A percentile compares a stretch with the other conserved stretches of the same genome.
Evolutionary conservation across 2,888 invertebrate species (phyloP).

Genomic region (Ophioninae sp.): DNA sequence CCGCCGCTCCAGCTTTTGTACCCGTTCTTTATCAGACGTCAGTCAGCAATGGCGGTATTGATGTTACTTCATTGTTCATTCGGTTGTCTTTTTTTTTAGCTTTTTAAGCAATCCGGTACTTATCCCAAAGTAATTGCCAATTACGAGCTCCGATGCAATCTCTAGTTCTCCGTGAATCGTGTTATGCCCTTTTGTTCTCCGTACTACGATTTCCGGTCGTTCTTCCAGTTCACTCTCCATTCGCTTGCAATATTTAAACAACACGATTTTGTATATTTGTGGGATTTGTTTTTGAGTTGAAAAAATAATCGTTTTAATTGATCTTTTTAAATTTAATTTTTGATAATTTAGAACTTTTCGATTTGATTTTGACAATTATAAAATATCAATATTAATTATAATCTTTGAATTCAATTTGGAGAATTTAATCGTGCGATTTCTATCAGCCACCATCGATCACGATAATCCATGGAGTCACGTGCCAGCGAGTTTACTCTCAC

Average conservation of each 20-base stretch:
- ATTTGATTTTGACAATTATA: too few relatives aligned
- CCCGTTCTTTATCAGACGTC: not conserved
- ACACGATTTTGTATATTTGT: too few relatives aligned
- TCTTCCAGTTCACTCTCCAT: not conserved
- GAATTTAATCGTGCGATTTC: slow-evolving; percentile 43
- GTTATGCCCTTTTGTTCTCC: not conserved
- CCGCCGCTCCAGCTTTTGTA: slow-evolving; percentile 26
- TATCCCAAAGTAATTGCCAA: slow-evolving; percentile 13
- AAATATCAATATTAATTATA: too few relatives aligned
- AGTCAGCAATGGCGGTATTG: slow-evolving; percentile 7
- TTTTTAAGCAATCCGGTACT: not conserved
- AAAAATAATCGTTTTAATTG: too few relatives aligned
- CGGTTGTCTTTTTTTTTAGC: too few relatives aligned
- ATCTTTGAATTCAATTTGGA: not conserved
- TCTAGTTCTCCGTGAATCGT: not conserved
- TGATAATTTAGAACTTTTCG: too few relatives aligned
- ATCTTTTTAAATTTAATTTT: too few relatives aligned
- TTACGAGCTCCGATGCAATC: slow-evolving; percentile 1
- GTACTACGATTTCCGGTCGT: slow-evolving; percentile 23
- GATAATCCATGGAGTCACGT: slow-evolving; percentile 47
- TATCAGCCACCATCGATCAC: slow-evolving; percentile 31
- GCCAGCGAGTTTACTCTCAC: slow-evolving; percentile 32
- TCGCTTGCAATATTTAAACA: not conserved
- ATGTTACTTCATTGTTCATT: slow-evolving; percentile 9
- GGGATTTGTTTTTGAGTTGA: too few relatives aligned